phyloP scores from a whole-genome alignment of 2,113 vertebrate species.

The Albula glossodonta region DNA sequence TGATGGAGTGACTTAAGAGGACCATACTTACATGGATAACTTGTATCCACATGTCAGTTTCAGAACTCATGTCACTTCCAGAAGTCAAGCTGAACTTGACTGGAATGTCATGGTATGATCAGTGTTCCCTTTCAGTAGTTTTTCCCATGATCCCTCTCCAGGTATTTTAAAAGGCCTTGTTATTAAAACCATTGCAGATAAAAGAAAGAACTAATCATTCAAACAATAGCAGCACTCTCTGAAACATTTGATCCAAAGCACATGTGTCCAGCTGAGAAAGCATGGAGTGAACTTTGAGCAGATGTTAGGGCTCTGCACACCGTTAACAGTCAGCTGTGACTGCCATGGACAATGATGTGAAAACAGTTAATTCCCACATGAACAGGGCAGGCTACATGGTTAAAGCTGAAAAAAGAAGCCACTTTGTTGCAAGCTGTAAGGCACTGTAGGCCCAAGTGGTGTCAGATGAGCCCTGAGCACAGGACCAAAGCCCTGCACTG shows the following conservation, averaged over 20 bases:
- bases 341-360: neutral
- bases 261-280: constrained; percentile 13
- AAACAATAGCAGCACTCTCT: neutral
- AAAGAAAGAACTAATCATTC: neutral
- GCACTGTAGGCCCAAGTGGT: neutral
- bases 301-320: neutral
- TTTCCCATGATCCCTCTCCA: neutral
- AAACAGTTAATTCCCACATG: neutral
- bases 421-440: neutral
- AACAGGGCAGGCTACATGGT: neutral
- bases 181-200: neutral
- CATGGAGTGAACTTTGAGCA: neutral
- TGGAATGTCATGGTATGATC: neutral
- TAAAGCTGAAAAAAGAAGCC: neutral
- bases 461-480: neutral
- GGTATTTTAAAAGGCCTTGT: neutral
- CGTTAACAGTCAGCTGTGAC: neutral
- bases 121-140: neutral
- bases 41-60: neutral
- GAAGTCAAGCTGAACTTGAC: no score
- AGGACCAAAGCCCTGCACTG: neutral
- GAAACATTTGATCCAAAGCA: neutral
- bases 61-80: neutral
- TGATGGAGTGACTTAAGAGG: neutral
- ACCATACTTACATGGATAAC: neutral